These are phyloP conservation scores for Yoshiicerus persimilis DNA, from an alignment of 1,140 invertebrate genomes.

Conservation along the genomic window DNA sequence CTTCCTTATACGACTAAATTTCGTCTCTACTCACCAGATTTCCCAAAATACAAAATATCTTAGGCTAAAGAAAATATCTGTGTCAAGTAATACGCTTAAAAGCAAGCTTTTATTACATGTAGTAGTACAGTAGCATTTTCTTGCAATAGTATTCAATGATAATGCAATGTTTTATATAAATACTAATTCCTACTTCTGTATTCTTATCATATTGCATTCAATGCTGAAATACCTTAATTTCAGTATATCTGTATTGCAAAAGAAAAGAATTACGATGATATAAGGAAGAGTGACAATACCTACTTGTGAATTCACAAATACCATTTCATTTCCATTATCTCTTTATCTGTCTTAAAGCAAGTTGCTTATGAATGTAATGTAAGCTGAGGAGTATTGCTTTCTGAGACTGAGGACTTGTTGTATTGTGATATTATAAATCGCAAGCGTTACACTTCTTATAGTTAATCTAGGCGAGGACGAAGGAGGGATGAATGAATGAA, in stretches of 20 bases:
- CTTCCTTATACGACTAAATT: not conserved
- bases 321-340: not conserved
- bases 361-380: not conserved
- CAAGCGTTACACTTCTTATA: not conserved
- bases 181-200: too few species aligned
- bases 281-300: too few species aligned
- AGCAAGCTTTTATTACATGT: too few species aligned
- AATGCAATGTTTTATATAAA: too few species aligned
- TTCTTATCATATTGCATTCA: too few species aligned
- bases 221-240: too few species aligned
- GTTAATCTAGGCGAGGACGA: not conserved
- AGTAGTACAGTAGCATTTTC: too few species aligned
- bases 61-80: not conserved
- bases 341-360: not conserved
- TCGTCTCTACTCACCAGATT: not conserved
- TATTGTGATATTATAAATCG: not conserved
- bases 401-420: not conserved
- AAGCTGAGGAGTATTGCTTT: not conserved
- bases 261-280: not conserved
- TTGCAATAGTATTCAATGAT: too few species aligned
- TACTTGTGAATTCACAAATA: not conserved
- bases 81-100: too few species aligned
- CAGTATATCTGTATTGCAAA: not conserved
- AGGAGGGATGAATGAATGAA: not conserved
- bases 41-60: not conserved